These are phyloP conservation scores for Desmodus rotundus DNA, from an alignment of 2,113 vertebrate species.

Conservation along the genomic window DNA sequence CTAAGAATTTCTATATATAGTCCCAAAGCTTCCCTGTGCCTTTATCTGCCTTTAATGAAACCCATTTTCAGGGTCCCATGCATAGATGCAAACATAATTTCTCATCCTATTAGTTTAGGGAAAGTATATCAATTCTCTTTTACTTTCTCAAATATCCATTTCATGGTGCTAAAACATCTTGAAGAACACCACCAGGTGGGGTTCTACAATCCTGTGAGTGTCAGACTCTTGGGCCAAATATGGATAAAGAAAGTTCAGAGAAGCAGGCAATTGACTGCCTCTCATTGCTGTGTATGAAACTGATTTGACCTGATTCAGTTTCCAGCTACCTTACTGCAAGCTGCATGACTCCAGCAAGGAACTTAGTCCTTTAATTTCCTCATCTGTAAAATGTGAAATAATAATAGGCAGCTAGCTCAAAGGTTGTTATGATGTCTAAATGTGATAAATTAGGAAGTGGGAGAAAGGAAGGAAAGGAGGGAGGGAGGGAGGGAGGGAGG, in stretches of 20 bases:
- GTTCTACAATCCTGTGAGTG: background rate
- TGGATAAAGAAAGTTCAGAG: background rate
- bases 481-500: rapidly evolving
- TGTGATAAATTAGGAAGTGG: background rate
- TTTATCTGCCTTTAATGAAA: background rate
- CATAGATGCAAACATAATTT: background rate
- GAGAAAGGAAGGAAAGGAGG: background rate
- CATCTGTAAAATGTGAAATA: background rate
- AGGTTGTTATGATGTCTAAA: background rate
- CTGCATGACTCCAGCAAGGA: background rate
- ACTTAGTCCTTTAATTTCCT: background rate
- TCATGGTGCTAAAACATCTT: background rate
- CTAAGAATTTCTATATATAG: background rate
- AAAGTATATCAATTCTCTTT: background rate
- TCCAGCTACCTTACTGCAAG: background rate
- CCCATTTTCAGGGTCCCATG: background rate
- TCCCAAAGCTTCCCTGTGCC: background rate
- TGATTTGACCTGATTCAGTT: background rate
- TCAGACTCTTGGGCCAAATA: background rate
- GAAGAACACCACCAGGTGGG: too few relatives aligned
- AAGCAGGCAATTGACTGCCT: too few relatives aligned
- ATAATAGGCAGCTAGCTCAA: background rate
- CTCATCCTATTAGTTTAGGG: background rate
- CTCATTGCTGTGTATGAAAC: background rate
- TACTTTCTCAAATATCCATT: background rate